Percentiles rank a stretch among this genome's conserved stretches.
Conservation (phyloP, 1,140 invertebrate species). For the Trachymyrmex septentrionalis region DNA sequence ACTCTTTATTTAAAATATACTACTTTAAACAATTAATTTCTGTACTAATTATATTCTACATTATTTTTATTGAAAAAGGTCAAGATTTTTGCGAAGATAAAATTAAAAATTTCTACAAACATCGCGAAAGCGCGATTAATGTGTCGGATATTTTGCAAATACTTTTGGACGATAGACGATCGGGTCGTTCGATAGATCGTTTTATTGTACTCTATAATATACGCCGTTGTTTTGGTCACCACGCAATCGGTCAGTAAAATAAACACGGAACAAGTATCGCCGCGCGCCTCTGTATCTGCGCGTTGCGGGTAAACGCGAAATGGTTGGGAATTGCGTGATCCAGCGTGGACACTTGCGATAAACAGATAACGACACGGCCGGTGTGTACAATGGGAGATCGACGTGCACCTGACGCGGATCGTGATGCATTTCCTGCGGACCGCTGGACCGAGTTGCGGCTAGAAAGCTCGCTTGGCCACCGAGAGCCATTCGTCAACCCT, state of each 20-base stretch:
- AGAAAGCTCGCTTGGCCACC: slow-evolving; percentile 59
- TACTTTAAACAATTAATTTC: neutral
- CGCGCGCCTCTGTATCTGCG: slow-evolving; percentile 37
- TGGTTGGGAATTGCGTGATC: slow-evolving; percentile 62
- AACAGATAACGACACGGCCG: slow-evolving; percentile 68
- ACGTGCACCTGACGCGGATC: slow-evolving; percentile 75
- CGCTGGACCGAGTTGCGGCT: slow-evolving; percentile 62
- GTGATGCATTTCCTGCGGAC: slow-evolving; percentile 68
- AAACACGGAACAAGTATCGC: slow-evolving; percentile 51
- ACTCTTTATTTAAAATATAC: neutral
- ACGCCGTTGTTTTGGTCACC: slow-evolving; percentile 29
- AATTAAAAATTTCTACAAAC: neutral
- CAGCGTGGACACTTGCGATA: slow-evolving; percentile 65
- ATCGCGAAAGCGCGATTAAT: neutral
- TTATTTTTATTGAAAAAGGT: neutral
- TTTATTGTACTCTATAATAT: slow-evolving; percentile 40
- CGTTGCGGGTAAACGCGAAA: slow-evolving; percentile 60
- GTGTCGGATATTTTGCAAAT: neutral
- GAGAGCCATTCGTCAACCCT: slow-evolving; percentile 77
- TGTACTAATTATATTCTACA: neutral
- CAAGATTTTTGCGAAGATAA: neutral
- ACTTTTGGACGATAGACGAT: neutral
- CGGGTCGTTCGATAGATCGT: slow-evolving; percentile 27
- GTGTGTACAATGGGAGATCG: slow-evolving; percentile 66
- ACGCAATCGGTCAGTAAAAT: slow-evolving; percentile 58